Evolutionary conservation across 2,888 invertebrate species (phyloP).

Genomic region (Euclidia mi): DNA sequence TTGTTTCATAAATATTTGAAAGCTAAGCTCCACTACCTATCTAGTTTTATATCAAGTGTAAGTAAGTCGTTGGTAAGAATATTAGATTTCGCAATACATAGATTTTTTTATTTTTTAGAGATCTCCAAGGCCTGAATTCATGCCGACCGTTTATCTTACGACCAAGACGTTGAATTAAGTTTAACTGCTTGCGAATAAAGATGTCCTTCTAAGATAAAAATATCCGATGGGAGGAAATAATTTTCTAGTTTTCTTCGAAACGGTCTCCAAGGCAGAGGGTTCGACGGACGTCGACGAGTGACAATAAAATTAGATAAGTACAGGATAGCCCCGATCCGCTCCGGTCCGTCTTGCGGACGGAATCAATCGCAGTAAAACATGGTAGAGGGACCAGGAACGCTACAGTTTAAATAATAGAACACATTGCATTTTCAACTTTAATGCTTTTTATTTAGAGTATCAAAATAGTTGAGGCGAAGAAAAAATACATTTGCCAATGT

Average conservation of each 20-base stretch:
- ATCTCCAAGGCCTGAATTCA: slow-evolving; percentile 61
- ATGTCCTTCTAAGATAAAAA: too few relatives aligned
- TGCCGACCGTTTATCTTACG: slow-evolving; percentile 72
- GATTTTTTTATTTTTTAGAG: slow-evolving; percentile 69
- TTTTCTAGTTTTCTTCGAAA: slow-evolving; percentile 77
- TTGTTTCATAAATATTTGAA: slow-evolving; percentile 22
- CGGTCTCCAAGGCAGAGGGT: slow-evolving; percentile 76
- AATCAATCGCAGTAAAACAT: slow-evolving; percentile 89
- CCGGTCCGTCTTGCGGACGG: slow-evolving; percentile 82
- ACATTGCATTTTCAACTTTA: slow-evolving; percentile 64
- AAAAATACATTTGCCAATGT: slow-evolving; percentile 59
- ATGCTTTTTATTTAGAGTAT: slow-evolving; percentile 30
- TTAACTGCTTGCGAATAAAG: too few relatives aligned
- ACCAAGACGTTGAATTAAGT: slow-evolving; percentile 79
- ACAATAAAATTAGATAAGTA: slow-evolving; percentile 90
- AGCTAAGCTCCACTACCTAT: slow-evolving; percentile 19
- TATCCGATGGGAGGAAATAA: too few relatives aligned
- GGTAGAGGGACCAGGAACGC: slow-evolving; percentile 61
- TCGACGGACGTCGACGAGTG: slow-evolving; percentile 78
- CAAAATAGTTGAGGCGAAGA: slow-evolving; percentile 24
- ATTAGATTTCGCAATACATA: slow-evolving; percentile 59
- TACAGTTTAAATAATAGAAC: slow-evolving; percentile 36
- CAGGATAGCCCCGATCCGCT: slow-evolving; percentile 80
- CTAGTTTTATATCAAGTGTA: slow-evolving; percentile 22
- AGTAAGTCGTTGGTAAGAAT: slow-evolving; percentile 36